A percentile compares a stretch with the other conserved stretches of the same genome.
Conservation (phyloP, 2,797 vertebrate genomes). For the Sarcophilus harrisii region DNA sequence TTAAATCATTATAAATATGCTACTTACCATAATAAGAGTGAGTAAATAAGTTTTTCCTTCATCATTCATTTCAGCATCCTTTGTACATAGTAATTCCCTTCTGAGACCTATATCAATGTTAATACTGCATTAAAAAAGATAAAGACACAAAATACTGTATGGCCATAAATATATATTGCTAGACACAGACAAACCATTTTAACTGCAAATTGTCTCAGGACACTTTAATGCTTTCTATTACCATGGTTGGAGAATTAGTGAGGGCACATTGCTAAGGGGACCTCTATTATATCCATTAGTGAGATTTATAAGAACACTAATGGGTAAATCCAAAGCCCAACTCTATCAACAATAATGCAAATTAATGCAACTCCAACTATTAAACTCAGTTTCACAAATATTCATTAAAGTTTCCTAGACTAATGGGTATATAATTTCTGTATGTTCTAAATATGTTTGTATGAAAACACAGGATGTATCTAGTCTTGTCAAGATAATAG, state of each 20-base stretch:
- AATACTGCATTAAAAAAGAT: constrained; percentile 76
- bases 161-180: constrained; percentile 72
- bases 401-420: constrained; percentile 50
- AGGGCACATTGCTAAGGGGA: constrained; percentile 67
- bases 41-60: constrained; percentile 71
- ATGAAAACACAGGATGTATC: constrained; percentile 12
- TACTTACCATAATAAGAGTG: constrained; percentile 62
- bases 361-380: constrained; percentile 75
- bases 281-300: constrained; percentile 77
- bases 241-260: constrained; percentile 73
- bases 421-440: constrained; percentile 33
- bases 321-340: constrained; percentile 78
- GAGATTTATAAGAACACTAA: constrained; percentile 80
- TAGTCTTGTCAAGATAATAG: constrained; percentile 53
- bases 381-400: constrained; percentile 75
- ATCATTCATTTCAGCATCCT: constrained; percentile 61
- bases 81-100: constrained; percentile 67
- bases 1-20: constrained; percentile 62
- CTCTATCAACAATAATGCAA: constrained; percentile 70
- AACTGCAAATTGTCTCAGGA: constrained; percentile 79
- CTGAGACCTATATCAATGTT: constrained; percentile 71
- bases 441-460: constrained; percentile 54
- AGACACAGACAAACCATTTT: constrained; percentile 62
- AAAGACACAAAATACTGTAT: constrained; percentile 73
- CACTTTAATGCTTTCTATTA: constrained; percentile 72